phyloP scores from a whole-genome alignment of 1,140 invertebrate species.

The Apolygus lucorum region DNA sequence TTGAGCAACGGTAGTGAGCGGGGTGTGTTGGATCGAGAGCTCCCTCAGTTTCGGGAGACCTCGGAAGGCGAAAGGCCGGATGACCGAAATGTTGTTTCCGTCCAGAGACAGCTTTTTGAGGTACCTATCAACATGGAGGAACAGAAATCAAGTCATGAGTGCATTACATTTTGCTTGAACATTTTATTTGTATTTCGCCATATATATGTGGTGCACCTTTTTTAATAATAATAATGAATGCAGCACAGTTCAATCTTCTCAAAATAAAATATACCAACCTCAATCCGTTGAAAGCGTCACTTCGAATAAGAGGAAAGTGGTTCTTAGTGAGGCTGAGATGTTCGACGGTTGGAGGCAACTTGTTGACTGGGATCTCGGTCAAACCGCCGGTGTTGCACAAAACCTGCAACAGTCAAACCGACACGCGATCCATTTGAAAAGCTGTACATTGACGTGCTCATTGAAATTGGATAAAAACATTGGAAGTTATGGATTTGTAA shows the following conservation, averaged over 20 bases:
- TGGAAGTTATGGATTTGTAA: too few species aligned
- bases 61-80: constrained; percentile 72
- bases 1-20: constrained; percentile 59
- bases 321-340: constrained; percentile 73
- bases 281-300: constrained; percentile 66
- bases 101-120: constrained; percentile 66
- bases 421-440: too few species aligned
- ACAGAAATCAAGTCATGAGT: too few species aligned
- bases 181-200: too few species aligned
- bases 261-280: neutral
- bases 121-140: too few species aligned
- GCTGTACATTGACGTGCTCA: too few species aligned
- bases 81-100: constrained; percentile 66
- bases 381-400: constrained; percentile 75
- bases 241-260: too few species aligned
- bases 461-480: too few species aligned
- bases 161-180: too few species aligned
- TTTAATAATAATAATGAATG: too few species aligned
- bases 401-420: constrained; percentile 53
- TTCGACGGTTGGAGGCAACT: constrained; percentile 61
- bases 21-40: constrained; percentile 71
- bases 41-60: constrained; percentile 63
- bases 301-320: constrained; percentile 63
- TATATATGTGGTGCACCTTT: neutral
- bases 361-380: constrained; percentile 60